Percentiles rank a stretch among this genome's conserved stretches.
Evolutionary conservation across 2,888 invertebrate species (phyloP).

Genomic region (Clanis bilineata): DNA sequence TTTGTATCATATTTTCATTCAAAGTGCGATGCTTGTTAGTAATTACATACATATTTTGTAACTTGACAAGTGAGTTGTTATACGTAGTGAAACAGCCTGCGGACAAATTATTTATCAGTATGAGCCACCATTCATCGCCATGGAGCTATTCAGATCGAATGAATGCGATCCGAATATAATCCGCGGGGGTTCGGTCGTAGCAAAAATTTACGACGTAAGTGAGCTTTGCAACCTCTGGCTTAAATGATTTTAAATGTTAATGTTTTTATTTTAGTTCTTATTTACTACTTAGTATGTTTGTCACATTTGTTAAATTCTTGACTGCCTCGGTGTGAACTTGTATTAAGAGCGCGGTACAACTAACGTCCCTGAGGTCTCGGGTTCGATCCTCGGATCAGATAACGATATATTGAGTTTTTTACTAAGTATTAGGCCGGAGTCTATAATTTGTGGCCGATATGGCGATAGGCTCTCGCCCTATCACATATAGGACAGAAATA

Average conservation of each 20-base stretch:
- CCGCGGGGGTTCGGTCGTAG: conserved; percentile 46
- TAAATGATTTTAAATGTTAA: conserved; percentile 10
- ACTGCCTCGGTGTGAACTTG: too few species aligned
- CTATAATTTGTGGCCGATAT: too few species aligned
- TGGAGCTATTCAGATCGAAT: conserved; percentile 62
- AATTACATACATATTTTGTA: conserved; percentile 30
- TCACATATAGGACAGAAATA: too few species aligned
- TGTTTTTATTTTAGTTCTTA: background rate
- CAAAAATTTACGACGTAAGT: conserved; percentile 28
- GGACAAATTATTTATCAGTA: conserved; percentile 68
- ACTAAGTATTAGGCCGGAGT: too few species aligned
- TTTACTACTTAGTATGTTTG: too few species aligned
- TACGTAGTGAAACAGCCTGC: conserved; percentile 51
- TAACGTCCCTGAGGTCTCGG: too few species aligned
- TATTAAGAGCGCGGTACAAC: too few species aligned
- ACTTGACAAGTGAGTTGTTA: conserved; percentile 33
- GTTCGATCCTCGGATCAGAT: too few species aligned
- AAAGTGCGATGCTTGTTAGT: conserved; percentile 39
- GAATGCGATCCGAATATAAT: conserved; percentile 70
- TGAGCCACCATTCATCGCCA: conserved; percentile 71
- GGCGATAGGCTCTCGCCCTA: too few species aligned
- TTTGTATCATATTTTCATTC: too few species aligned
- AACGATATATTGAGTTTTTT: too few species aligned
- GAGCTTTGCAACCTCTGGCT: conserved; percentile 21
- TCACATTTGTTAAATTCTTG: too few species aligned